These are phyloP conservation scores for Carduelis carduelis DNA, from an alignment of 2,797 vertebrate genomes.

Conservation along the genomic window DNA sequence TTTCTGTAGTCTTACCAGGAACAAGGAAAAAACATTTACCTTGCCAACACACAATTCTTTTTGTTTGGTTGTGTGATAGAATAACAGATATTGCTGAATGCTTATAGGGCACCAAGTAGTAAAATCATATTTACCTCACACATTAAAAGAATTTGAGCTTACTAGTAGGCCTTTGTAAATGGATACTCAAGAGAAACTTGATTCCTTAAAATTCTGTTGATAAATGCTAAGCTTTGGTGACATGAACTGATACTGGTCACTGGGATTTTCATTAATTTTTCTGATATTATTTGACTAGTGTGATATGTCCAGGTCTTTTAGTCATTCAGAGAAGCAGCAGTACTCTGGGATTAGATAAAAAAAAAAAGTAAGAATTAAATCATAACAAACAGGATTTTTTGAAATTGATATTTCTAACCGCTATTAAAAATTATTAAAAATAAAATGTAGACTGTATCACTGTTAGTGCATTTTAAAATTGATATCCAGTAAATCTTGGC, in stretches of 20 bases:
- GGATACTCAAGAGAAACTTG: not conserved
- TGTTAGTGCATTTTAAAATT: not conserved
- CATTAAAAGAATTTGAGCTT: not conserved
- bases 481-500: not conserved
- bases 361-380: not conserved
- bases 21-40: not conserved
- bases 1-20: not conserved
- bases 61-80: not conserved
- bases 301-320: not conserved
- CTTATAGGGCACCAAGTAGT: not conserved
- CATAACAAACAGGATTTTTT: accelerated
- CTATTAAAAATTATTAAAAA: not conserved
- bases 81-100: not conserved
- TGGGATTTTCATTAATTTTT: not conserved
- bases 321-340: not conserved
- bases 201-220: not conserved
- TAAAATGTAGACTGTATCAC: not conserved
- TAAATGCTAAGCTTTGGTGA: not conserved
- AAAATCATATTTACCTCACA: not conserved
- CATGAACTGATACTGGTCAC: not conserved
- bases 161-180: not conserved
- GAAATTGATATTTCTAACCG: not conserved
- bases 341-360: not conserved
- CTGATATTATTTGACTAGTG: not conserved
- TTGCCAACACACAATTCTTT: not conserved